Conservation (phyloP, 2,888 invertebrate genomes). For the Xestia sexstrigata region DNA sequence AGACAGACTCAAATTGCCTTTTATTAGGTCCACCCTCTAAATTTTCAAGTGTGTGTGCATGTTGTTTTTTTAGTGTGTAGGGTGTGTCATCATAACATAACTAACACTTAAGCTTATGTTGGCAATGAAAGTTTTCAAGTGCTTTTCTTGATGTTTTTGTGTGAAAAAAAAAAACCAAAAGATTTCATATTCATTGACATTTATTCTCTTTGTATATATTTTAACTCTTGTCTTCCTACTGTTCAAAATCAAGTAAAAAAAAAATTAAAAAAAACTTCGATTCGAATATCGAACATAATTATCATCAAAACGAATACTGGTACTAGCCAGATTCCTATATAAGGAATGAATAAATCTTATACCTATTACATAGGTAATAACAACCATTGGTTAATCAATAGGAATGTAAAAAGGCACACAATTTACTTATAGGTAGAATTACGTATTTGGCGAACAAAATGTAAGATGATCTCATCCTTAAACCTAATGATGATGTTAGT, state of each 20-base stretch:
- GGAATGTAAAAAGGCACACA: slow-evolving; percentile 6
- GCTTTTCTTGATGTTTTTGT: background rate
- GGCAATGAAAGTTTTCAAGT: too few species aligned
- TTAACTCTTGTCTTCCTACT: background rate
- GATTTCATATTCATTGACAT: slow-evolving; percentile 3
- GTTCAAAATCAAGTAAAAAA: background rate
- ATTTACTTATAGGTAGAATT: background rate
- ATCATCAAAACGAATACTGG: background rate
- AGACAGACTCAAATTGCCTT: background rate
- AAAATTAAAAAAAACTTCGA: slow-evolving; percentile 19
- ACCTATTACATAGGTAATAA: background rate
- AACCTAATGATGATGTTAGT: slow-evolving; percentile 1
- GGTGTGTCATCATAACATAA: background rate
- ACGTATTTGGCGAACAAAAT: slow-evolving; percentile 7
- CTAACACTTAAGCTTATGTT: background rate
- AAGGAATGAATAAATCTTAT: slow-evolving; percentile 18
- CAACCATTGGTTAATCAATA: slow-evolving; percentile 20
- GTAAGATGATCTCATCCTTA: background rate
- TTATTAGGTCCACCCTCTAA: background rate
- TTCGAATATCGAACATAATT: too few species aligned
- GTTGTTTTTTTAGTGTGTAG: background rate
- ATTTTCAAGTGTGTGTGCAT: background rate
- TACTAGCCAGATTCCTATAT: background rate
- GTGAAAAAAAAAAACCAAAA: background rate
- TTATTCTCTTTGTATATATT: slow-evolving; percentile 9